Conservation (phyloP, 2,113 vertebrate genomes). For the Brachypodius melanocephalos region DNA sequence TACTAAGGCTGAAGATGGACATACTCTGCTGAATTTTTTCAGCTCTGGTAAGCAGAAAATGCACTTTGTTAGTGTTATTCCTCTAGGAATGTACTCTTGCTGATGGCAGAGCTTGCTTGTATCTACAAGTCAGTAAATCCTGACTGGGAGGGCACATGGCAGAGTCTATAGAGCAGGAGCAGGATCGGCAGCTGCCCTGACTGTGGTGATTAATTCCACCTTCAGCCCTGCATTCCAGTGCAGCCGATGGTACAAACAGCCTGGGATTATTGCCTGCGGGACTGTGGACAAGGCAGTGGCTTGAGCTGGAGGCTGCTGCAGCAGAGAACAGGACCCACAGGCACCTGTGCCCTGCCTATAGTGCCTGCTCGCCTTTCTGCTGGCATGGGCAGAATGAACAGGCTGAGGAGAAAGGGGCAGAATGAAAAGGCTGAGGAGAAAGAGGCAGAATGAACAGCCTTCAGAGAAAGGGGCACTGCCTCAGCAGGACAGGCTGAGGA, state of each 20-base stretch:
- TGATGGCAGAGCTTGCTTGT: not conserved
- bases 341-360: accelerated
- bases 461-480: not conserved
- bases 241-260: not conserved
- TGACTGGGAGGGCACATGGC: not conserved
- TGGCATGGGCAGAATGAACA: accelerated
- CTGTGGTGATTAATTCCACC: not conserved
- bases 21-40: not conserved
- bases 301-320: not conserved
- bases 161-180: not conserved
- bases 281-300: not conserved
- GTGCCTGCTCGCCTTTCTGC: not conserved
- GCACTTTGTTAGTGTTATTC: not conserved
- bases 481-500: not conserved
- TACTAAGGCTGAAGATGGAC: not conserved
- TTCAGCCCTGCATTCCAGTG: not conserved
- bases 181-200: accelerated
- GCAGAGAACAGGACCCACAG: not conserved
- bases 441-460: no score
- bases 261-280: not conserved
- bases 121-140: not conserved
- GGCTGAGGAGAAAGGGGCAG: not conserved
- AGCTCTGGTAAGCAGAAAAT: conserved; percentile 24
- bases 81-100: not conserved
- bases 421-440: no score